A percentile compares a stretch with the other conserved stretches of the same genome.
phyloP scores from a whole-genome alignment of 2,113 vertebrate species.

The Piprites chloris region DNA sequence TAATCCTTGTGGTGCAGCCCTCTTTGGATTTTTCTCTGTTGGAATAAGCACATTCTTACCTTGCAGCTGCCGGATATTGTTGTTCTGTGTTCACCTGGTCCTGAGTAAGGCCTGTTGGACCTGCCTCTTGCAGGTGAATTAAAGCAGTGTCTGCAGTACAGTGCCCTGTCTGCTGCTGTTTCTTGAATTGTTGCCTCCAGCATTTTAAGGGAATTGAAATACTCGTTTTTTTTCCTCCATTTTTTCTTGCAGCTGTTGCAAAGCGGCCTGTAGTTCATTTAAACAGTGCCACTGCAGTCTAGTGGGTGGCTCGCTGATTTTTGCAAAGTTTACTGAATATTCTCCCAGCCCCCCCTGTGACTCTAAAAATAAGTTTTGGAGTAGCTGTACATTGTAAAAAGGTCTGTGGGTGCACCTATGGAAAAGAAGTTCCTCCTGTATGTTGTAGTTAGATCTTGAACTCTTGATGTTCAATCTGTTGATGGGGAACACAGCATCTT shows the following conservation, averaged over 20 bases:
- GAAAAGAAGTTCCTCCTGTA: background rate
- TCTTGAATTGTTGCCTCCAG: background rate
- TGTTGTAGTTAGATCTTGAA: background rate
- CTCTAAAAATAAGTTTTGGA: constrained; percentile 29
- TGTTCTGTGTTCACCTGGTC: background rate
- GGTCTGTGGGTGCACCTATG: background rate
- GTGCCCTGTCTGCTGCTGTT: background rate
- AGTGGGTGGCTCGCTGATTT: constrained; percentile 48
- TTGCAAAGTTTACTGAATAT: background rate
- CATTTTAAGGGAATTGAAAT: background rate
- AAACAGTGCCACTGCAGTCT: background rate
- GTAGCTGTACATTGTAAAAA: background rate
- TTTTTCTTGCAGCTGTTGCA: background rate
- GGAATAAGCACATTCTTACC: constrained; percentile 23
- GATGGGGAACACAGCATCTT: rapidly evolving
- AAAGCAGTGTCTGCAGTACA: background rate
- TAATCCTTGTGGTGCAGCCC: background rate
- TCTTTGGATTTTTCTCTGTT: background rate
- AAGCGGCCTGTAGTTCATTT: background rate
- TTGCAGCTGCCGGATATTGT: constrained; percentile 47
- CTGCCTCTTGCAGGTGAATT: background rate
- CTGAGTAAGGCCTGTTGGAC: background rate
- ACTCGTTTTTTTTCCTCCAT: background rate
- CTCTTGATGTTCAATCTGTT: background rate
- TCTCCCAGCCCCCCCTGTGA: background rate